Percentiles rank a stretch among this genome's conserved stretches.
phyloP scores from a whole-genome alignment of 2,113 vertebrate genomes.

The Petaurus breviceps region DNA sequence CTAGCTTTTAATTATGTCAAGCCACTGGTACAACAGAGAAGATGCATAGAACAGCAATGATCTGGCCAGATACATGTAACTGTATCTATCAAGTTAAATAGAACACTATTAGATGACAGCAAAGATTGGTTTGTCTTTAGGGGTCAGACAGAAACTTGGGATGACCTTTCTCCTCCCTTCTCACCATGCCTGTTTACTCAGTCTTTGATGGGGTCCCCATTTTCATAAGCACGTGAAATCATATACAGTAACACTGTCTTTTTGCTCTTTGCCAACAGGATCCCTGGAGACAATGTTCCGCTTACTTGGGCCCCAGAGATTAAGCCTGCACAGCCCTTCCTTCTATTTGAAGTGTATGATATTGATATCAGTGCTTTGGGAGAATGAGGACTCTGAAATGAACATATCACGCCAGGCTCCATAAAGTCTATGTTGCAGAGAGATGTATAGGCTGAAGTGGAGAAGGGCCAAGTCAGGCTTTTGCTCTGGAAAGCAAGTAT shows the following conservation, averaged over 20 bases:
- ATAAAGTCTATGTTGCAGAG: slow-evolving; percentile 79
- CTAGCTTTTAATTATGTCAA: slow-evolving; percentile 69
- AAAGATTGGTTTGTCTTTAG: slow-evolving; percentile 56
- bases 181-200: slow-evolving; percentile 48
- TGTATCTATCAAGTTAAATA: slow-evolving; percentile 65
- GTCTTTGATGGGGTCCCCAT: slow-evolving; percentile 48
- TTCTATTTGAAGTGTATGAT: slow-evolving; percentile 81
- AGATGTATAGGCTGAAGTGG: slow-evolving; percentile 83
- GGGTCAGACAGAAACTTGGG: slow-evolving; percentile 39
- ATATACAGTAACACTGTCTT: slow-evolving; percentile 58
- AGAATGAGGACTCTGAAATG: slow-evolving; percentile 72
- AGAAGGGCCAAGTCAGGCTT: slow-evolving; percentile 83
- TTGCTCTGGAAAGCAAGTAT: slow-evolving; percentile 78
- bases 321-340: slow-evolving; percentile 67
- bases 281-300: slow-evolving; percentile 51
- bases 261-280: slow-evolving; percentile 65
- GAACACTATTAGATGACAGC: slow-evolving; percentile 66
- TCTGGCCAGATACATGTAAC: slow-evolving; percentile 72
- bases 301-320: slow-evolving; percentile 70
- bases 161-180: slow-evolving; percentile 22
- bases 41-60: slow-evolving; percentile 48
- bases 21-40: slow-evolving; percentile 58
- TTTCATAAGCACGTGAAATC: slow-evolving; percentile 27
- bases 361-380: slow-evolving; percentile 78
- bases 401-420: slow-evolving; percentile 84